These are phyloP conservation scores for Galeruca laticollis DNA, from an alignment of 2,888 invertebrate species.

Conservation along the genomic window DNA sequence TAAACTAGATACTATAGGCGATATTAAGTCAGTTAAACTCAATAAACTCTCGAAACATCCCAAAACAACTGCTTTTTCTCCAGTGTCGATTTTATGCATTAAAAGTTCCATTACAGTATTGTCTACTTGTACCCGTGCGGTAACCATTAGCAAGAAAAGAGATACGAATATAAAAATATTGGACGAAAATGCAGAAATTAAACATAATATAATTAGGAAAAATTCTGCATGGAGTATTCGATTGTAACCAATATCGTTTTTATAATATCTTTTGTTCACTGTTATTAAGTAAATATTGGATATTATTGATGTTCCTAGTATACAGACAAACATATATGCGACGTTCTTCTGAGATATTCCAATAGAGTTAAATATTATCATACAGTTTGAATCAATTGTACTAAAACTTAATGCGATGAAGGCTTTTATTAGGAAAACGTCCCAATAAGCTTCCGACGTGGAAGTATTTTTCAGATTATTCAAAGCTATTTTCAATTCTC, in stretches of 20 bases:
- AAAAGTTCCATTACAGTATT: conserved; percentile 22
- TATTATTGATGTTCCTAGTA: background rate
- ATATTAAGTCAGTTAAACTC: conserved; percentile 29
- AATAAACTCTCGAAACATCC: conserved; percentile 29
- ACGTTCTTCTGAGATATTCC: conserved; percentile 14
- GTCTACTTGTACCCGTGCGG: background rate
- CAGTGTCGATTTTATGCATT: conserved; percentile 13
- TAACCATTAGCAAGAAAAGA: background rate
- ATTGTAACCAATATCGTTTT: conserved; percentile 11
- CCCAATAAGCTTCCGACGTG: conserved; percentile 20
- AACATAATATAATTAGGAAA: background rate
- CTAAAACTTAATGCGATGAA: conserved; percentile 15
- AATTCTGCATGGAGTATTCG: conserved; percentile 6
- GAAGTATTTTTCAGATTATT: conserved; percentile 10
- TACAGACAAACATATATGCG: conserved; percentile 10
- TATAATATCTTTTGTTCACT: conserved; percentile 21
- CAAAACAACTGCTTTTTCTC: conserved; percentile 23
- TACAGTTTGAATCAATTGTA: conserved; percentile 4
- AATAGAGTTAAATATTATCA: background rate
- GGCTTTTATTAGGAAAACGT: conserved; percentile 24
- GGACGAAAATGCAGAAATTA: background rate
- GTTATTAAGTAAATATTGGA: conserved; percentile 7
- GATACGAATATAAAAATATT: conserved; percentile 5
- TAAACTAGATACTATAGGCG: conserved; percentile 9
- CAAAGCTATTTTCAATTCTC: conserved; percentile 10